These are phyloP conservation scores for Platycercus adscitus DNA, from an alignment of 2,113 vertebrate genomes.

Conservation along the genomic window DNA sequence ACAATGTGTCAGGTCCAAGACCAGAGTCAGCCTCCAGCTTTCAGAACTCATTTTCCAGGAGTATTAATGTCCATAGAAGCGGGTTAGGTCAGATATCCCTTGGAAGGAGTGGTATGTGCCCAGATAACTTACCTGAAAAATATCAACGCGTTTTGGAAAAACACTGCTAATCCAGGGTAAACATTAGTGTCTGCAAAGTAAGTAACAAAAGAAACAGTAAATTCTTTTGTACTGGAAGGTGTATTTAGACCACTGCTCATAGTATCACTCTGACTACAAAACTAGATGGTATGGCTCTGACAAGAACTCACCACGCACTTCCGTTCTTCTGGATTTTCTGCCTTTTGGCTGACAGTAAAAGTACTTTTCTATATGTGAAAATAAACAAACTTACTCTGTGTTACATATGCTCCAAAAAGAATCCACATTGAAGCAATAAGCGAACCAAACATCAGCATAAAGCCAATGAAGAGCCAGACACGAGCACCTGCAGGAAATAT, in stretches of 20 bases:
- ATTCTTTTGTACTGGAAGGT: not conserved
- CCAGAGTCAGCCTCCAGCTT: not conserved
- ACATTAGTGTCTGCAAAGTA: conserved; percentile 79
- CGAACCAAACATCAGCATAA: conserved; percentile 94
- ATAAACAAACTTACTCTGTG: conserved; percentile 78
- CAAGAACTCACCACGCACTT: not conserved
- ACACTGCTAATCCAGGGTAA: conserved; percentile 89
- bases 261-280: not conserved
- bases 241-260: not conserved
- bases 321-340: not conserved
- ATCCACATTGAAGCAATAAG: conserved; percentile 94
- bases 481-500: conserved; percentile 81
- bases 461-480: conserved; percentile 91
- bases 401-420: conserved; percentile 88
- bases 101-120: not conserved
- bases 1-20: not conserved
- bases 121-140: conserved; percentile 88
- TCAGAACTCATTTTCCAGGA: not conserved
- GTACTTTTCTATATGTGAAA: not conserved
- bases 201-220: not conserved
- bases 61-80: accelerated
- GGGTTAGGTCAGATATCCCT: not conserved
- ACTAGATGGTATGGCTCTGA: not conserved
- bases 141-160: conserved; percentile 95
- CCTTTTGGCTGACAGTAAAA: not conserved